Evolutionary conservation across 2,888 invertebrate genomes (phyloP), one percentile per base, ranked within the genome.

Genomic region (Biston betularia): DNA sequence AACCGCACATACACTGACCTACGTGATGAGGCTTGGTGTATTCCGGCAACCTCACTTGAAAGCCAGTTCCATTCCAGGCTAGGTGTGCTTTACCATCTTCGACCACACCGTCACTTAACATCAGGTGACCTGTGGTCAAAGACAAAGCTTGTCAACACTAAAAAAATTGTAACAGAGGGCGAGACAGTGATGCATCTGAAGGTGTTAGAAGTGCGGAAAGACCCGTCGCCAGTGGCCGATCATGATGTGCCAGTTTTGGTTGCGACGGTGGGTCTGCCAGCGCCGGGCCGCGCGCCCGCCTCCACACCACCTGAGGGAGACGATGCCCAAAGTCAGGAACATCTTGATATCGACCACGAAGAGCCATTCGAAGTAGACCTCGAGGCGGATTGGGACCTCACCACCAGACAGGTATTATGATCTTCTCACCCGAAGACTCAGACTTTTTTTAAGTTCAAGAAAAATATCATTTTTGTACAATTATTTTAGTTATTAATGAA

Each of bases 161-260:
- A n/a, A n/a, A n/a, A 24, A 34, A 34, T 7, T 50, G 33, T 24
- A 1, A 65, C 90, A 96, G 98, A 97, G 87, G 97, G 97, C 59
- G 97, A 97, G 69, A 97, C 97, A 75, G 97, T 97, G 14, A 97
- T 98, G 75, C 97, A 98, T 88, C 92, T 99, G 65, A 98, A 98
- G 94, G 97, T 98, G 44, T 96, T 98, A 4, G 96, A 96, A 77
- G 95, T 97, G 14, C 96, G 97, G 64, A 95, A 96, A 11, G 97
- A 98, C 84, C 98, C 98, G 0, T 94, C 95, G 0, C 94, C 95
- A 4, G 98, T 98, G 0, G 94, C 96, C 66, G 98, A 98, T 86
- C 96, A 98, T 86, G 97, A 98, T 90, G 99, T 99, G 1, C 99
- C 99, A 0, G 95, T 98, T 60, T 95, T 98, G 75, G 90, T 96